These are phyloP conservation scores for Aphis gossypii DNA, from an alignment of 1,140 invertebrate genomes.

Conservation along the genomic window DNA sequence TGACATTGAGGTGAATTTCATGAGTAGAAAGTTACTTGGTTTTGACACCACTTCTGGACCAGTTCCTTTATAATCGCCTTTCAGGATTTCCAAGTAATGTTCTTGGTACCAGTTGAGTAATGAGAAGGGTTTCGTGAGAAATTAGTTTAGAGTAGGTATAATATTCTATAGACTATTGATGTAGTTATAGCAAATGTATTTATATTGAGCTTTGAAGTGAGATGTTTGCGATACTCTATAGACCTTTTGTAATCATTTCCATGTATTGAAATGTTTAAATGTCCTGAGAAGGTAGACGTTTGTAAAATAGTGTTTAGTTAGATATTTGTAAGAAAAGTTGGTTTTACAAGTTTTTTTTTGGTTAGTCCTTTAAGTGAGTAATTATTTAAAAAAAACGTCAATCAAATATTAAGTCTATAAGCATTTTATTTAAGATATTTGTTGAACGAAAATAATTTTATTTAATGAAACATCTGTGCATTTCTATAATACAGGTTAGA, in stretches of 20 bases:
- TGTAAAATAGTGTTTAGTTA: not conserved
- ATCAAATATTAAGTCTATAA: not conserved
- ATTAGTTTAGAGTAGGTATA: conserved; percentile 1
- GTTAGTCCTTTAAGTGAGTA: not conserved
- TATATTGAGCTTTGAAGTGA: not conserved
- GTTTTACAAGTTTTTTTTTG: not conserved
- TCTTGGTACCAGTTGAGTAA: not conserved
- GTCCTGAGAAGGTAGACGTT: not conserved
- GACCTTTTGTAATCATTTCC: not conserved
- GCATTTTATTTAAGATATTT: not conserved
- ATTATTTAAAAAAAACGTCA: not conserved
- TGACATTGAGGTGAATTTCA: not conserved
- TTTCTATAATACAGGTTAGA: not conserved
- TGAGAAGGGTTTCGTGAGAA: not conserved
- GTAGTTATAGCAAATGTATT: not conserved
- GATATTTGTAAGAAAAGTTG: too few species aligned
- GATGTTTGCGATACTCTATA: not conserved
- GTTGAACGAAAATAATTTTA: not conserved
- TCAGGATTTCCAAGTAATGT: not conserved
- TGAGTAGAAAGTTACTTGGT: not conserved
- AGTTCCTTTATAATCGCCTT: not conserved
- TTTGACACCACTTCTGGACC: not conserved
- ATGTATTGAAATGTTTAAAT: not conserved
- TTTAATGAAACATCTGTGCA: not conserved
- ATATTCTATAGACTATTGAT: not conserved